Base-by-base conservation (phyloP, 2,888 invertebrate genomes). In the Candidula unifasciata region DNA sequence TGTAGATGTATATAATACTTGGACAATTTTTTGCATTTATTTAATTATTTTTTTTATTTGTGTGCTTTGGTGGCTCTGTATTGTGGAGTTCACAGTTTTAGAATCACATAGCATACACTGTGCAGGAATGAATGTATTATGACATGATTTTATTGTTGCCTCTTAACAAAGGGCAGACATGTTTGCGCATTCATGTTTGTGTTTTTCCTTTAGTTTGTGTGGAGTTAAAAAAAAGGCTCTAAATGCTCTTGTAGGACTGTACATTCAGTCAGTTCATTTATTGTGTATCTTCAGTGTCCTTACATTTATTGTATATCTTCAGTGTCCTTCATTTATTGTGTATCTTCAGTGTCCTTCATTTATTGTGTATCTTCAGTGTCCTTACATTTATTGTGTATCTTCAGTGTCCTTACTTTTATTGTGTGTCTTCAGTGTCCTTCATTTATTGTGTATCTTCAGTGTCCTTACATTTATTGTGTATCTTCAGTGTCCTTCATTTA, bases 11-110 rank as follows among this genome's bases (percentile, higher is more conserved):
- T 73, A 16, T 30, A 74, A 30, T 6, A 54, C 54, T 57, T n/a
- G 52, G 21, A 54, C 6, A 74, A n/a, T 54, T 74, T 54, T 74
- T 52, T 74, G 74, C 74, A 74, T 54, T 74, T 74, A 74, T 74
- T 74, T 74, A 74, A 54, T 74, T 74, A 27, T 16, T 30, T 2
- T 13, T 74, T 74, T 54, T 74, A 54, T 54, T 54, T 54, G 74
- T 54, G 30, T 21, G 16, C 30, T 18, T 54, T 74, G 74, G 52
- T 74, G 37, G 35, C 6, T 71, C 8, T 69, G 18, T 21, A 37
- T 16, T 73, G 44, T 73, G 44, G n/a, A n/a, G 24, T 73, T 73
- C 13, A 74, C 16, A 54, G 33, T 30, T 3, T 69, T 21, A 21
- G 35, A 69, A n/a, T 54, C n/a, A 30, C 54, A 74, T 27, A 10